Evolutionary conservation across 2,113 vertebrate species (phyloP).

Genomic region (Anseranas semipalmata): DNA sequence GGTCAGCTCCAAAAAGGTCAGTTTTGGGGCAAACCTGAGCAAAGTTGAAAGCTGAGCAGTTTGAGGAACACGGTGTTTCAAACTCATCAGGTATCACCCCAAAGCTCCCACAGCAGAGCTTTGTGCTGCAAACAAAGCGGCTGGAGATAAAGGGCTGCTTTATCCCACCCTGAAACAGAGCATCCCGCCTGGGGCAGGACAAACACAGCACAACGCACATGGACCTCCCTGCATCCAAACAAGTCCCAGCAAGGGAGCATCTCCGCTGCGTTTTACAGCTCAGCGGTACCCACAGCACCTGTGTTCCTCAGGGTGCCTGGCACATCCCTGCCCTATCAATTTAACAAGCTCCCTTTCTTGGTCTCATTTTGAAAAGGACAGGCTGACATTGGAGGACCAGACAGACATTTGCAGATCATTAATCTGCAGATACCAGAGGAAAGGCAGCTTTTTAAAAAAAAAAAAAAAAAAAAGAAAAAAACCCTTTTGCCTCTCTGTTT

Average conservation of each 20-base stretch:
- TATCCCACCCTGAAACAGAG: neutral
- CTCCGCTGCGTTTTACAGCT: neutral
- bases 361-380: neutral
- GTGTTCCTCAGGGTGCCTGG: fast-evolving
- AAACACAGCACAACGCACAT: fast-evolving
- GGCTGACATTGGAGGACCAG: neutral
- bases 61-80: neutral
- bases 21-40: neutral
- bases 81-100: neutral
- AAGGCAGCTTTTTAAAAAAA: neutral
- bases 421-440: neutral
- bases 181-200: fast-evolving
- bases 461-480: neutral
- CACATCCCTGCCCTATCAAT: neutral
- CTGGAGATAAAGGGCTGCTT: neutral
- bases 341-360: neutral
- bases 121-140: neutral
- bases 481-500: neutral
- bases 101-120: neutral
- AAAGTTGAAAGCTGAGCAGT: neutral
- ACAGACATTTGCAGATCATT: neutral
- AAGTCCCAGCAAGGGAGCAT: neutral
- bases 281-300: neutral
- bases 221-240: too few relatives aligned
- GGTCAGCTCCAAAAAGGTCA: neutral